phyloP scores from a whole-genome alignment of 2,797 vertebrate genomes.

The Pantherophis vulpinus region DNA sequence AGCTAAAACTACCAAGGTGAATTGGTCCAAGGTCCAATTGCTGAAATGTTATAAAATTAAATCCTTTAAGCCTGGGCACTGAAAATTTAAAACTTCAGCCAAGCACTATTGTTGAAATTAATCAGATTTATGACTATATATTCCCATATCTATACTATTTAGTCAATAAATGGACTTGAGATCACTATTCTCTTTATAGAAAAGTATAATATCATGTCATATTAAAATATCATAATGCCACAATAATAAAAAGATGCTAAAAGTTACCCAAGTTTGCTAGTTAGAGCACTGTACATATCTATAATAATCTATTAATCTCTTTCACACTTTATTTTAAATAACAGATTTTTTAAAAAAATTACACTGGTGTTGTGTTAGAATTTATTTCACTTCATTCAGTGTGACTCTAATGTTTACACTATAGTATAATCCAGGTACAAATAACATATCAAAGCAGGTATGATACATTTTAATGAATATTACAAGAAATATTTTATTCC shows the following conservation, averaged over 20 bases:
- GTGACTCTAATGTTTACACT: constrained; percentile 25
- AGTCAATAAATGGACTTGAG: constrained; percentile 29
- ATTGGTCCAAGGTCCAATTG: background rate
- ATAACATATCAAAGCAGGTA: constrained; percentile 1
- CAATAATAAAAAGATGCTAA: background rate
- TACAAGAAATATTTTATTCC: background rate
- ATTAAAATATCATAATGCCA: background rate
- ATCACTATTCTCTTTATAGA: constrained; percentile 8
- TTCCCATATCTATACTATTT: background rate
- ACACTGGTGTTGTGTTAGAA: background rate
- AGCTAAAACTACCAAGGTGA: background rate
- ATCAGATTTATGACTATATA: background rate
- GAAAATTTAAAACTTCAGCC: background rate
- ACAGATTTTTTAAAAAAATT: background rate
- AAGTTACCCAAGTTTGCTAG: background rate
- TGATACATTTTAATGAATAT: background rate
- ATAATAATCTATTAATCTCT: background rate
- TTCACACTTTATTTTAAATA: rapidly evolving
- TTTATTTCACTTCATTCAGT: constrained; percentile 5
- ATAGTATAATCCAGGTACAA: background rate
- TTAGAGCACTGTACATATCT: background rate
- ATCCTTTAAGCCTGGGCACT: background rate
- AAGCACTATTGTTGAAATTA: background rate
- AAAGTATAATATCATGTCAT: constrained; percentile 7
- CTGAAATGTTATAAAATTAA: background rate